Evolutionary conservation across 2,797 vertebrate species (phyloP), one percentile per base, ranked within the genome.

Genomic region (Onychomys leucogaster): DNA sequence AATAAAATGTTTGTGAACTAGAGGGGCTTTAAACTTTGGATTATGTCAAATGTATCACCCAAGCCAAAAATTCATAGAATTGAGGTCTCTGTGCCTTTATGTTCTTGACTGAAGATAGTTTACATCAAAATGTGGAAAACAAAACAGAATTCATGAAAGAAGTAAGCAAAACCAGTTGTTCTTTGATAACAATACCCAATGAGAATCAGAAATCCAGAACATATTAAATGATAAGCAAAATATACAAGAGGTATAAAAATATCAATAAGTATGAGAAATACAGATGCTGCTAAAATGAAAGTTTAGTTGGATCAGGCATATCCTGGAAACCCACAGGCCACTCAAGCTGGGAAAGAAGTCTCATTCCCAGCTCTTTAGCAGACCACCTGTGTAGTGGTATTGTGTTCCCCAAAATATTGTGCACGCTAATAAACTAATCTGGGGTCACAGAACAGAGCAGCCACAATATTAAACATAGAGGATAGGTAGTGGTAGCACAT

Each of bases 151-250:
- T 41, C 34, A 78, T 23, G 9, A 27, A 46, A 95, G 27, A 41
- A 87, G 41, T 76, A 81, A 71, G 8, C 32, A 90, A 96, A 92
- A 43, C 6, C 6, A 75, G 73, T 85, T 13, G 11, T 59, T 86
- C 52, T 69, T 89, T 96, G 82, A 67, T 89, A 49, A 73, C 43
- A 92, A 94, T 89, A 59, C 12, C 8, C 19, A 55, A 12, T 71
- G 67, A 91, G 10, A 84, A 76, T 49, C n/a, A 57, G 86, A 94
- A 95, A 90, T 92, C 5, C 7, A 95, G 77, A 95, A 29, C 32
- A 91, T 34, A 77, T 76, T 19, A 95, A 92, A 88, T 32, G 19
- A 55, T 78, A 23, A 92, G 43, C n/a, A 86, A 89, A 90, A 73
- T 16, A 19, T 71, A 78, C 6, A 78, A 67, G 59, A 92, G 2